Conservation (phyloP, 2,113 vertebrate species). For the Cheirogaleus medius region DNA sequence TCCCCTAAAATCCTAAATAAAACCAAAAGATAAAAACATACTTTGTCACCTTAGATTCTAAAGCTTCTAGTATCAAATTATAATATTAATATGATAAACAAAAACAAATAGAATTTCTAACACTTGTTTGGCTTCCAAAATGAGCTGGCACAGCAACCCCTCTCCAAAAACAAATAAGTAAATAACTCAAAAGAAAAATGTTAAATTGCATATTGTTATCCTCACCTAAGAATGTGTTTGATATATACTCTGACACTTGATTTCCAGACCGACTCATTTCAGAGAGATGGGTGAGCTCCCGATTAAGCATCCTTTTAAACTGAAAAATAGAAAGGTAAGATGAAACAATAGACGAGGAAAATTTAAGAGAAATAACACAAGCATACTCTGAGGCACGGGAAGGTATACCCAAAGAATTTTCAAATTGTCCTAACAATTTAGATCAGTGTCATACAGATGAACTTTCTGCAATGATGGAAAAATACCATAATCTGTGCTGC, state of each 20-base stretch:
- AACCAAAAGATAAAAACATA: background rate
- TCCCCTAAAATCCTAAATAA: background rate
- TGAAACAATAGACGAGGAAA: background rate
- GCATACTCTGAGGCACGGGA: background rate
- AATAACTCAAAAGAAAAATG: background rate
- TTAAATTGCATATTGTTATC: background rate
- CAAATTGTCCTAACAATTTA: background rate
- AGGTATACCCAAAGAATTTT: background rate
- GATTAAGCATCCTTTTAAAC: conserved; percentile 99
- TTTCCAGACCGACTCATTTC: conserved; percentile 99
- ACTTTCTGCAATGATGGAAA: background rate
- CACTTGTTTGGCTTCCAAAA: background rate
- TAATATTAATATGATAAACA: background rate
- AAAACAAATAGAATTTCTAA: conserved; percentile 11
- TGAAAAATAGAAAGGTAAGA: conserved; percentile 80
- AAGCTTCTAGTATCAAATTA: background rate
- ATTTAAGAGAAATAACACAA: background rate
- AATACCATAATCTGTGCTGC: background rate
- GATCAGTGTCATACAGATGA: background rate
- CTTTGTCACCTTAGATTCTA: background rate
- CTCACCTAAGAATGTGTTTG: conserved; percentile 99
- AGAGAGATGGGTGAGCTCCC: conserved; percentile 97
- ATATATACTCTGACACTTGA: conserved; percentile 99
- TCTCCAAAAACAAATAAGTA: background rate
- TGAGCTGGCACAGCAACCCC: background rate